These are phyloP conservation scores for Meiosimyza platycephala DNA, from an alignment of 2,888 invertebrate species.

Conservation along the genomic window DNA sequence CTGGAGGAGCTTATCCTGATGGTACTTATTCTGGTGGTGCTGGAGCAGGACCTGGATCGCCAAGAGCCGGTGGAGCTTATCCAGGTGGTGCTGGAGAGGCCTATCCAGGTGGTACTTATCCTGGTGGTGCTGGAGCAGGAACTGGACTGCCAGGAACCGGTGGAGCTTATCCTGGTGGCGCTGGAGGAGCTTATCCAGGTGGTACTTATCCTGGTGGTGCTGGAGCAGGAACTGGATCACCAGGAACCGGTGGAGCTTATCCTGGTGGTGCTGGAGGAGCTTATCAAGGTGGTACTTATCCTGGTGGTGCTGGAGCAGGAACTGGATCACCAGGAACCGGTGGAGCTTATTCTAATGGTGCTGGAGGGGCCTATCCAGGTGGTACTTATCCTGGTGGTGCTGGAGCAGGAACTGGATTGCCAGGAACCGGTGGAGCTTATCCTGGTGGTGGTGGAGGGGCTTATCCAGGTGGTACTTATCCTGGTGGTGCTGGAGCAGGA, in stretches of 20 bases:
- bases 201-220: constrained; percentile 41
- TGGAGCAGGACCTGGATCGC: constrained; percentile 13
- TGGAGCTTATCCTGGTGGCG: constrained; percentile 33
- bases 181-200: constrained; percentile 23
- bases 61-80: neutral
- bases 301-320: constrained; percentile 29
- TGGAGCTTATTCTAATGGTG: constrained; percentile 18
- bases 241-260: constrained; percentile 14
- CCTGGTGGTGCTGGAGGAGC: constrained; percentile 36
- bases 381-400: constrained; percentile 9
- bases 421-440: neutral
- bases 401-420: constrained; percentile 6
- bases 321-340: constrained; percentile 23
- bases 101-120: constrained; percentile 16
- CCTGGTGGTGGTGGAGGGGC: neutral
- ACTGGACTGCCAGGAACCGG: constrained; percentile 25
- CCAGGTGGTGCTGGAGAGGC: constrained; percentile 32
- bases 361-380: neutral
- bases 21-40: neutral
- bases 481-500: constrained; percentile 23
- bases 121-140: constrained; percentile 21
- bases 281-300: neutral
- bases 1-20: constrained; percentile 26
- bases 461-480: neutral
- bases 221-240: neutral